These are phyloP conservation scores for Andrena trimmerana DNA, from an alignment of 2,888 invertebrate species.

Conservation along the genomic window DNA sequence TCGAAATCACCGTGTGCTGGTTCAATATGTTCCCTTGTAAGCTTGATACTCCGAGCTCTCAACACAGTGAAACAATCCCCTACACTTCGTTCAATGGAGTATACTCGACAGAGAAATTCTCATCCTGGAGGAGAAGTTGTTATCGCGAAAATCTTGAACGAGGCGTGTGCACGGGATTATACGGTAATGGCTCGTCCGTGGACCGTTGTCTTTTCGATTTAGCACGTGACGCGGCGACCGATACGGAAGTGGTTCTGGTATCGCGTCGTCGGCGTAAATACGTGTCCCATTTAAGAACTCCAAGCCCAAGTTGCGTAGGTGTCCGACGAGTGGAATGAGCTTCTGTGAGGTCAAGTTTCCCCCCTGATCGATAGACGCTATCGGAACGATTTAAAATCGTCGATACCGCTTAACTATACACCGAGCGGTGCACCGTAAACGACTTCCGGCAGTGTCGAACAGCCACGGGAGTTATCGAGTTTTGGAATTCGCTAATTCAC, in stretches of 20 bases:
- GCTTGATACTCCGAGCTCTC: too few relatives aligned
- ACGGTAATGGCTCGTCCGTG: slow-evolving; percentile 52
- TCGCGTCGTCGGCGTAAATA: slow-evolving; percentile 58
- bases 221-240: slow-evolving; percentile 44
- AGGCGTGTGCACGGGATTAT: slow-evolving; percentile 43
- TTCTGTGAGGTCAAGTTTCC: slow-evolving; percentile 67
- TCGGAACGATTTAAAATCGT: slow-evolving; percentile 55
- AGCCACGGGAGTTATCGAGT: slow-evolving; percentile 31
- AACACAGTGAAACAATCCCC: too few relatives aligned
- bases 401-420: slow-evolving; percentile 20
- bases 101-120: slow-evolving; percentile 10
- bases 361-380: slow-evolving; percentile 70
- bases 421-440: slow-evolving; percentile 44
- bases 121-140: background rate
- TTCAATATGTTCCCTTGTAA: too few relatives aligned
- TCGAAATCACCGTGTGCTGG: too few relatives aligned
- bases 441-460: slow-evolving; percentile 71
- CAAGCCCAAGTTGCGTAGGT: slow-evolving; percentile 72
- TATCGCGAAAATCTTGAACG: slow-evolving; percentile 37
- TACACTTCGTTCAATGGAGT: background rate
- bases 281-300: slow-evolving; percentile 60
- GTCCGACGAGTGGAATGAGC: slow-evolving; percentile 68
- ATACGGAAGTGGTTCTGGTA: slow-evolving; percentile 64
- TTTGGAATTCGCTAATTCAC: slow-evolving; percentile 56
- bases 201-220: slow-evolving; percentile 64